Base-by-base conservation (phyloP, 2,113 vertebrate genomes). In the Perca schrenkii region DNA sequence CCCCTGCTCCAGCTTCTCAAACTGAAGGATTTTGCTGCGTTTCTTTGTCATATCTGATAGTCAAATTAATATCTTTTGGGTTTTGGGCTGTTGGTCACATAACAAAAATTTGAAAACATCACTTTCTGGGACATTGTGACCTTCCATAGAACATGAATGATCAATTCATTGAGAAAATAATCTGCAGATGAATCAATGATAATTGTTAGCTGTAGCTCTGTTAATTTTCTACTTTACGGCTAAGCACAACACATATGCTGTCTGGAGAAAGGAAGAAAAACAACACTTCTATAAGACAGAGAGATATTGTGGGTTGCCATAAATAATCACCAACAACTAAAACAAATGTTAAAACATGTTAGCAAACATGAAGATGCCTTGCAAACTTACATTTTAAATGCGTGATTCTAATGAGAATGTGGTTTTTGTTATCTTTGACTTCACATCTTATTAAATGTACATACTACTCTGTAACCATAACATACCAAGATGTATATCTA, bases 361-460 rank as follows among this genome's bases (percentile, higher is more conserved):
- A 40, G 14, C 2, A 49, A 58, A 50, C 28, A 58, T 1, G 21
- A 1, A 8, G 4, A 34, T 12, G 53, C 7, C 6, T 28, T 28
- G 28, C 28, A 28, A 21, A 57, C 25, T 47, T 12, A 50, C 21
- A 54, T 60, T 28, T 52, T 0, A 10, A 15, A 15, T 2, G 16
- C 2, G 12, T 71, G 15, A 21, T 50, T 50, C 3, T 28, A 54
- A 47, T 43, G 25, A 34, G 53, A 64, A 57, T 19, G 22, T 76
- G 65, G 50, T 53, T 54, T 61, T 47, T 57, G 50, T 54, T 31
- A 16, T 81, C n/a, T 77, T 81, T 81, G 47, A 31, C n/a, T 69
- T 68, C 34, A 68, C n/a, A 56, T 34, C 8, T 58, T 31, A 71
- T 52, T 58, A 65, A 65, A 72, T 34, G 34, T 34, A 34, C 34